Evolutionary conservation across 1,140 invertebrate genomes (phyloP), one percentile per base, ranked within the genome.

Genomic region (Saccostrea glomerata): DNA sequence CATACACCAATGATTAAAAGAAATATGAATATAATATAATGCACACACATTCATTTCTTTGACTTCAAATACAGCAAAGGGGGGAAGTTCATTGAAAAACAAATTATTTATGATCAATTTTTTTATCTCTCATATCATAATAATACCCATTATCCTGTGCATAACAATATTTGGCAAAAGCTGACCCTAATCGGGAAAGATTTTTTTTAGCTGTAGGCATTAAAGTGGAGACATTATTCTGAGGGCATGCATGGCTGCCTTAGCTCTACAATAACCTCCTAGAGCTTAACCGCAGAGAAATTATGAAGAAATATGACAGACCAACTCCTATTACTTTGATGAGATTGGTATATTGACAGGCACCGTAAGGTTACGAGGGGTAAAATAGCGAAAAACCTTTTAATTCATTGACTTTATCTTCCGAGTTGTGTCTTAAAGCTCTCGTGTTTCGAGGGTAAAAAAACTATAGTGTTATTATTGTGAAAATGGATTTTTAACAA

Each of bases 301-400:
- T 85, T 85, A 85, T 85, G 84, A 77, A 63, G 84, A 85, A 63
- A 85, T 85, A 85, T 85, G 84, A 85, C 84, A 85, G 55, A 30
- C 25, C 55, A 23, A 85, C 84, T 85, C 84, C 23, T 85, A 85
- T 85, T 85, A 85, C 84, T 85, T 58, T 56, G 58, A 63, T 56
- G 56, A 60, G 84, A 85, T 85, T 56, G 55, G 55, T n/a, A 23
- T 60, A 85, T 85, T 63, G 58, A 63, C 84, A 85, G 56, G 84
- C 30, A 36, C 47, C 1, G 15, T 85, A 58, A 85, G 84, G 84
- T 85, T 54, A 60, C 25, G 15, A 17, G 55, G 56, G 55, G 58
- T 56, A 25, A 58, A 25, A 60, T 25, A 77, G 70, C 25, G 70
- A 77, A 25, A 77, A 77, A 77, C 70, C 25, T 30, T 77, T 77